Evolutionary conservation across 35 echinoderm and acorn worm genomes (phyloP).

Genomic region (Hemicentrotus pulcherrimus): DNA sequence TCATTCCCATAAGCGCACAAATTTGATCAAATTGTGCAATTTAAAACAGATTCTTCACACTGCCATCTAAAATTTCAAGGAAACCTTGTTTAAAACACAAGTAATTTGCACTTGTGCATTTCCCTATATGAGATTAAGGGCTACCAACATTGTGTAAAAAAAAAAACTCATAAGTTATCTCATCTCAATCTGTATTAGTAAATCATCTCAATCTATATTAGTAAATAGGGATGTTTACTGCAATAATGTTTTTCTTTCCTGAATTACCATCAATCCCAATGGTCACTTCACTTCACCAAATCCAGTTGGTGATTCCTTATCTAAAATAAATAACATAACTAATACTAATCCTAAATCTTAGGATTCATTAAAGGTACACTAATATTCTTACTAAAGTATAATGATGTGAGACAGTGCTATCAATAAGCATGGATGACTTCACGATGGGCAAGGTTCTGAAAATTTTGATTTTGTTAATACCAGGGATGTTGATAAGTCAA

Average conservation of each 20-base stretch:
- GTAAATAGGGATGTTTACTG: background rate
- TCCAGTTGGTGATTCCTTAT: background rate
- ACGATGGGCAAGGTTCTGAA: background rate
- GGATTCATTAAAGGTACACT: too few relatives aligned
- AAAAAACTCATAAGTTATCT: background rate
- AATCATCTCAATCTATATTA: background rate
- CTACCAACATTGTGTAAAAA: background rate
- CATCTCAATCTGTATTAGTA: background rate
- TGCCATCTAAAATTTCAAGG: background rate
- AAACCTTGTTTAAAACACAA: background rate
- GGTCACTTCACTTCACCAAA: background rate
- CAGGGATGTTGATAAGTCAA: background rate
- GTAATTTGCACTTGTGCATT: background rate
- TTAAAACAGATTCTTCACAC: background rate
- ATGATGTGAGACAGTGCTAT: too few relatives aligned
- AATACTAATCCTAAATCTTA: too few relatives aligned
- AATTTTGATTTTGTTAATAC: background rate
- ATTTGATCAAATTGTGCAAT: constrained; percentile 13
- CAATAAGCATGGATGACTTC: background rate
- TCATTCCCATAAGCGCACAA: background rate
- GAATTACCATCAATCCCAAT: background rate
- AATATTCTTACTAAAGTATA: too few relatives aligned
- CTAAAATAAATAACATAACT: too few relatives aligned
- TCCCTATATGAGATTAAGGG: background rate
- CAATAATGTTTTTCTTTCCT: background rate